Evolutionary conservation across 2,113 vertebrate species (phyloP).

Genomic region (Erythrocercus mccallii): DNA sequence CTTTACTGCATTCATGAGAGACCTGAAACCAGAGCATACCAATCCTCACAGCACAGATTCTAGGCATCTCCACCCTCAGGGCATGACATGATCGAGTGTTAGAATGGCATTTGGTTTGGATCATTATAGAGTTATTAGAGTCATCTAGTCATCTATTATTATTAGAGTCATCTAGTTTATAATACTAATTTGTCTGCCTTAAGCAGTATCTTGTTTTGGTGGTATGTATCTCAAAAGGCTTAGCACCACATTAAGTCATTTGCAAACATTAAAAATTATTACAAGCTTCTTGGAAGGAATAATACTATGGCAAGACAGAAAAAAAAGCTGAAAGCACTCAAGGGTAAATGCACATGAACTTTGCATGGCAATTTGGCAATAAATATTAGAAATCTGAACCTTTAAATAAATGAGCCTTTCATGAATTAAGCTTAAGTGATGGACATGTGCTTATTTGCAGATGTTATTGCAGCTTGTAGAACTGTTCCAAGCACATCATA

Average conservation of each 20-base stretch:
- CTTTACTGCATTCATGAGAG: not conserved
- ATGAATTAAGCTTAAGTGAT: not conserved
- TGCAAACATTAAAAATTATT: not conserved
- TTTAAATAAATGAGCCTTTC: not conserved
- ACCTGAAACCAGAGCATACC: not conserved
- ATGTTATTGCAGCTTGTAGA: not conserved
- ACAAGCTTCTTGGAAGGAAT: not conserved
- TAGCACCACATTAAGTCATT: constrained; percentile 8
- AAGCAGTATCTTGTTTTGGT: not conserved
- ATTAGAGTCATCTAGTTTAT: not conserved
- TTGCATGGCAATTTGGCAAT: not conserved
- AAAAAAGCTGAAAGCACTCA: not conserved
- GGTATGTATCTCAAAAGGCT: not conserved
- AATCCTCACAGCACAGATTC: not conserved
- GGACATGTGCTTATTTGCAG: not conserved
- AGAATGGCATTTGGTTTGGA: not conserved
- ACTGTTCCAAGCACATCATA: not conserved
- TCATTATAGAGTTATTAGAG: not conserved
- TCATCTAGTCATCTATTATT: too few relatives aligned
- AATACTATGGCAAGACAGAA: not conserved
- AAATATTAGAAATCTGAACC: not conserved
- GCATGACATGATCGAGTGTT: not conserved
- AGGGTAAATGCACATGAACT: not conserved
- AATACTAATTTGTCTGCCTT: not conserved
- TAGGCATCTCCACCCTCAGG: not conserved